A percentile compares a stretch with the other conserved stretches of the same genome.
These are phyloP conservation scores for Halcyon badia DNA, from an alignment of 2,797 vertebrate species.

Conservation along the genomic window DNA sequence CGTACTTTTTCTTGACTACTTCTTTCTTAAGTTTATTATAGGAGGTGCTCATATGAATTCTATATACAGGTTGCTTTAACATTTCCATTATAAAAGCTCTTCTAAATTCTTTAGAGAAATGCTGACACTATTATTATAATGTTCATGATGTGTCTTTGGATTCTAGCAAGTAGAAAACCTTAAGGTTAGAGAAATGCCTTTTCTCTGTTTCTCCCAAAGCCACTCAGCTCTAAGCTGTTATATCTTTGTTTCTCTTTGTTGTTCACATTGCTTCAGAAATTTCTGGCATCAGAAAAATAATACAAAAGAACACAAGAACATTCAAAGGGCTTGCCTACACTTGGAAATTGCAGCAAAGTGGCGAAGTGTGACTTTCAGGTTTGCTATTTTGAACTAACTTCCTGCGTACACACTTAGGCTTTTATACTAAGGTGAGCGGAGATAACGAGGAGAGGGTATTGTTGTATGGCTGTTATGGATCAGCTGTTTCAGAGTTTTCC, in stretches of 20 bases:
- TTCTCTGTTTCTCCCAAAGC: not conserved
- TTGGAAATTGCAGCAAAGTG: not conserved
- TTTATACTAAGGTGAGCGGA: not conserved
- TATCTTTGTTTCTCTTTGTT: not conserved
- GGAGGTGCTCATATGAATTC: not conserved
- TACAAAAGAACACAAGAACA: not conserved
- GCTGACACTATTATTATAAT: slow-evolving; percentile 15
- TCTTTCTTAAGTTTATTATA: slow-evolving; percentile 26
- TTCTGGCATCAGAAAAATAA: not conserved
- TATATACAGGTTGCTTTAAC: slow-evolving; percentile 16
- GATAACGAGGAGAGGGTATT: not conserved
- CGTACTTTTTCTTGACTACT: not conserved
- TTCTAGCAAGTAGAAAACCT: slow-evolving; percentile 6
- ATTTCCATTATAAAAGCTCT: slow-evolving; percentile 55
- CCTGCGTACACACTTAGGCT: not conserved
- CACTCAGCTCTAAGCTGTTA: not conserved
- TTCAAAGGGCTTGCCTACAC: not conserved
- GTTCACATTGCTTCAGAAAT: not conserved
- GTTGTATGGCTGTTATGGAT: not conserved
- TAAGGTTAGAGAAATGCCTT: slow-evolving; percentile 34
- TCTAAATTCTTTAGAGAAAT: slow-evolving; percentile 27
- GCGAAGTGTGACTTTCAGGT: not conserved
- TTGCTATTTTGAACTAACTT: not conserved
- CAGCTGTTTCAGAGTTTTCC: not conserved
- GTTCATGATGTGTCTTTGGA: slow-evolving; percentile 7